Conservation (phyloP, 2,888 invertebrate species). For the Agelastica alni region DNA sequence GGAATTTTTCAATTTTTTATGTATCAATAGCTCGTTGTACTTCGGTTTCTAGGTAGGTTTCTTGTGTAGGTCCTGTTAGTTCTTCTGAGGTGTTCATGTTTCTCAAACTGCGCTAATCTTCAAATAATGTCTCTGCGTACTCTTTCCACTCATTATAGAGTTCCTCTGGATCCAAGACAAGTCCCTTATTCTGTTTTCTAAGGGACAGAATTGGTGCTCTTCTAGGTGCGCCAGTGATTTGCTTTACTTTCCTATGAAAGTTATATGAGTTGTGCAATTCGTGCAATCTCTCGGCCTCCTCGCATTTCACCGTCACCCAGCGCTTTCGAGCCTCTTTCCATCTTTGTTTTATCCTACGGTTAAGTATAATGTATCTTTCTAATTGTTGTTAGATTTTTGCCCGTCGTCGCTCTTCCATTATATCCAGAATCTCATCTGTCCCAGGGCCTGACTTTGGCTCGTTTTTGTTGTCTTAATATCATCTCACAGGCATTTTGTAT, state of each 20-base stretch:
- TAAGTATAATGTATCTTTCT: too few species aligned
- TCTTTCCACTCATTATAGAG: too few species aligned
- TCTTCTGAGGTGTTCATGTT: not conserved
- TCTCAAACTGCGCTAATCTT: not conserved
- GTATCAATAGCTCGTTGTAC: not conserved
- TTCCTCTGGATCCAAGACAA: too few species aligned
- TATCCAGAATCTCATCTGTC: not conserved
- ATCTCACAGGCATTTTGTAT: not conserved
- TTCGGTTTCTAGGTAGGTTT: not conserved
- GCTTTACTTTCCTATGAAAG: not conserved
- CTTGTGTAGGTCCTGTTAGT: not conserved
- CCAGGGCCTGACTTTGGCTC: not conserved
- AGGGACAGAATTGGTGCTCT: not conserved
- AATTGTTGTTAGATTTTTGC: not conserved
- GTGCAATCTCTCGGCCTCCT: not conserved
- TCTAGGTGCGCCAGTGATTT: not conserved
- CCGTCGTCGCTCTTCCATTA: not conserved
- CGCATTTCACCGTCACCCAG: not conserved
- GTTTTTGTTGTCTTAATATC: too few species aligned
- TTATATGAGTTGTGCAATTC: not conserved
- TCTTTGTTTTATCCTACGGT: not conserved
- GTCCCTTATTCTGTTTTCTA: not conserved
- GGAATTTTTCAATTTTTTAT: not conserved
- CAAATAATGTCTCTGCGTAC: not conserved
- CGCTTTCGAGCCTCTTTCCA: not conserved